Evolutionary conservation across 2,888 invertebrate species (phyloP).

Genomic region (Troides aeacus): DNA sequence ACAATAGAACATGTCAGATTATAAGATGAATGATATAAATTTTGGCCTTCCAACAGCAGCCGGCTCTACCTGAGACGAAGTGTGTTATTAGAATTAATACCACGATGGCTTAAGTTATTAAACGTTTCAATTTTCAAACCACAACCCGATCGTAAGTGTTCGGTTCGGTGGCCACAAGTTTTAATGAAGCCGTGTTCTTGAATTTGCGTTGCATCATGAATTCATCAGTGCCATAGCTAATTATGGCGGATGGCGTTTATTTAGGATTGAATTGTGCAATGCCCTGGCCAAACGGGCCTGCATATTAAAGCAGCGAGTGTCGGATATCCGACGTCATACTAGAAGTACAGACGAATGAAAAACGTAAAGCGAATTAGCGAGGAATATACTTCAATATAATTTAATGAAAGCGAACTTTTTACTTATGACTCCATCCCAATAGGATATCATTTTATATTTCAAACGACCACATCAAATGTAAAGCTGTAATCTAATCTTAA

Average conservation of each 20-base stretch:
- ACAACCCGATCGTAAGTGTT: background rate
- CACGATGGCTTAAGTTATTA: constrained; percentile 24
- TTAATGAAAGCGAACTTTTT: background rate
- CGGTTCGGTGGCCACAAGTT: constrained; percentile 34
- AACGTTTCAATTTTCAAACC: constrained; percentile 28
- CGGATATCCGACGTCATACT: constrained; percentile 70
- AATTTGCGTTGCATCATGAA: constrained; percentile 58
- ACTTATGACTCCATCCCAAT: no score
- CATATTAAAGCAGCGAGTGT: constrained; percentile 69
- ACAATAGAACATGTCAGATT: constrained; percentile 77
- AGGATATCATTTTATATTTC: no score
- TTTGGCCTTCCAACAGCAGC: constrained; percentile 53
- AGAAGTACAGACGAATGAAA: constrained; percentile 53
- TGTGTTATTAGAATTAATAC: constrained; percentile 41
- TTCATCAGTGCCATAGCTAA: constrained; percentile 72
- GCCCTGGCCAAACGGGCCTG: constrained; percentile 51
- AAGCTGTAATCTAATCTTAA: no score
- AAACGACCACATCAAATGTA: no score
- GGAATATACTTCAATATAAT: background rate
- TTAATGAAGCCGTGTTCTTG: constrained; percentile 60
- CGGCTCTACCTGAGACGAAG: constrained; percentile 61
- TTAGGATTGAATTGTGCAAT: constrained; percentile 71
- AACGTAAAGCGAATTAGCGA: background rate
- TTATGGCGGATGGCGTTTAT: constrained; percentile 69
- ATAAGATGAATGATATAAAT: constrained; percentile 76